Percentiles rank a stretch among this genome's conserved stretches.
phyloP scores from a whole-genome alignment of 2,113 vertebrate genomes.

The Petrocephalus zakoni region DNA sequence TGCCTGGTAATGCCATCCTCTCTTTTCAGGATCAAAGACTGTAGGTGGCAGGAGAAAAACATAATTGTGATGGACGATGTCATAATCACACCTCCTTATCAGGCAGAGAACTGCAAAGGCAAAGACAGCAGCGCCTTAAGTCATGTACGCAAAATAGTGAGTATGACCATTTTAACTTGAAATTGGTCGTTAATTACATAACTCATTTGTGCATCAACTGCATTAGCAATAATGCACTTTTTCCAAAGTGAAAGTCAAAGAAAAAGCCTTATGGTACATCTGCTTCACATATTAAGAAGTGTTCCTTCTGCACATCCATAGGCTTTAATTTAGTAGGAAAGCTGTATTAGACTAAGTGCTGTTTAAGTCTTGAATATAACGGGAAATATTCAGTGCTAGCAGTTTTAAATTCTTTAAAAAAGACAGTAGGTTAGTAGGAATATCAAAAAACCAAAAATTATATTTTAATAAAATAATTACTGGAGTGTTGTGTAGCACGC shows the following conservation, averaged over 20 bases:
- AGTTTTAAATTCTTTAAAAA: neutral
- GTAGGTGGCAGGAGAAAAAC: constrained; percentile 88
- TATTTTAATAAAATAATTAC: no score
- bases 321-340: neutral
- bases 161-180: constrained; percentile 38
- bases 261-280: neutral
- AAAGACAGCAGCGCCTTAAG: constrained; percentile 80
- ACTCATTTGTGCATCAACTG: neutral
- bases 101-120: constrained; percentile 84
- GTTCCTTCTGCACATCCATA: neutral
- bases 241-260: neutral
- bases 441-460: neutral
- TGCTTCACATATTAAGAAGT: neutral
- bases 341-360: neutral
- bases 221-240: neutral
- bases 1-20: neutral
- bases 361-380: neutral
- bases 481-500: no score
- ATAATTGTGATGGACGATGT: constrained; percentile 87
- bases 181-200: neutral
- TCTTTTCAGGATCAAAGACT: constrained; percentile 78
- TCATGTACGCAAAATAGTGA: constrained; percentile 89
- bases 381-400: neutral
- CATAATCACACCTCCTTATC: constrained; percentile 77
- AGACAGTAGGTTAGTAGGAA: neutral